Evolutionary conservation across 2,113 vertebrate genomes (phyloP).

Genomic region (Origma solitaria): DNA sequence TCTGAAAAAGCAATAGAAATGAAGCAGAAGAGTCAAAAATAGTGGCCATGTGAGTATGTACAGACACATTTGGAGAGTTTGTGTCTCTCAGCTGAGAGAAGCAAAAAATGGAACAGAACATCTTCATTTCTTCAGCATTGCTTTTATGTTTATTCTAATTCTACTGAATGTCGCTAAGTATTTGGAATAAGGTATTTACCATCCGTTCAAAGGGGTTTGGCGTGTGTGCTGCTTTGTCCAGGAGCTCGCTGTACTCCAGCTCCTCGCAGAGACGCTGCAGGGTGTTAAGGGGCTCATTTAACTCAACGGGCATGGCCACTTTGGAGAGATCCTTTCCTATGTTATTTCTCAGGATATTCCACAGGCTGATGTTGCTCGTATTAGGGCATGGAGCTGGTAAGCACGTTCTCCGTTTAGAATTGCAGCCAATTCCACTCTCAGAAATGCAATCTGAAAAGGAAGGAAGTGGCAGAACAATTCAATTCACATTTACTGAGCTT

Average conservation of each 20-base stretch:
- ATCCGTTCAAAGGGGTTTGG: slow-evolving; percentile 84
- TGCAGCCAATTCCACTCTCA: slow-evolving; percentile 56
- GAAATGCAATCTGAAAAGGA: slow-evolving; percentile 69
- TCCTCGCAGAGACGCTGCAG: slow-evolving; percentile 95
- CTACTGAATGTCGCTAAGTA: background rate
- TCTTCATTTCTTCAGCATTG: background rate
- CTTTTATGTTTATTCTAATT: background rate
- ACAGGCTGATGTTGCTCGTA: slow-evolving; percentile 89
- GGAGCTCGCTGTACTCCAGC: slow-evolving; percentile 94
- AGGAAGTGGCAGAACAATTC: background rate
- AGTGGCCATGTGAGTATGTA: background rate
- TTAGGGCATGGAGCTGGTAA: slow-evolving; percentile 84
- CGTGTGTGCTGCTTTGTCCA: slow-evolving; percentile 81
- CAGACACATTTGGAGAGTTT: background rate
- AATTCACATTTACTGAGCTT: background rate
- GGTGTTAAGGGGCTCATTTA: slow-evolving; percentile 94
- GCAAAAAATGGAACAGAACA: background rate
- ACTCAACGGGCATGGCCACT: slow-evolving; percentile 94
- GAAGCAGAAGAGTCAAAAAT: background rate
- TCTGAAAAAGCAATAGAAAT: background rate
- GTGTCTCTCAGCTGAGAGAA: background rate
- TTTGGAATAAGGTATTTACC: slow-evolving; percentile 69
- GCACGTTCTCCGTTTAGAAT: slow-evolving; percentile 75
- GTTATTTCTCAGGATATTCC: slow-evolving; percentile 97
- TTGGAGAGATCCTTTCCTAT: slow-evolving; percentile 98